Percentiles rank a stretch among this genome's conserved stretches.
phyloP scores from a whole-genome alignment of 2,888 invertebrate species.

The Cerceris rybyensis region DNA sequence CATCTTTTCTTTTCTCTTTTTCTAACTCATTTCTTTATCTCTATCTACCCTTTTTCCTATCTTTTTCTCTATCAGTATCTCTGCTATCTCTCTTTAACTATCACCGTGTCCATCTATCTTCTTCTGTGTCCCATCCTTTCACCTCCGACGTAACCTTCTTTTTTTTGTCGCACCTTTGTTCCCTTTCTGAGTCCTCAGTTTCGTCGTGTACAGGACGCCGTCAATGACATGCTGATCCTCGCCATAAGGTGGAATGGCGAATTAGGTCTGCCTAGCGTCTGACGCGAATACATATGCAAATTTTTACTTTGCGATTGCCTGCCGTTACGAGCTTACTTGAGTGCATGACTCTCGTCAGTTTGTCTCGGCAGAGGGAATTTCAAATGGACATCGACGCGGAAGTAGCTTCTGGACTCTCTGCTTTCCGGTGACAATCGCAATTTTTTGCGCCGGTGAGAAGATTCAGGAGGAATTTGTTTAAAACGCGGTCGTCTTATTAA shows the following conservation, averaged over 20 bases:
- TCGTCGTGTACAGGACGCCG: conserved; percentile 15
- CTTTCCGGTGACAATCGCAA: neutral
- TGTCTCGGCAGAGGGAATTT: conserved; percentile 27
- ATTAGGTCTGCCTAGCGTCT: conserved; percentile 52
- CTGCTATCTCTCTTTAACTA: no score
- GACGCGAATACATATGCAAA: conserved; percentile 46
- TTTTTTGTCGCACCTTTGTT: conserved; percentile 5
- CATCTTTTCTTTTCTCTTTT: conserved; percentile 24
- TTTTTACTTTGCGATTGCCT: conserved; percentile 46
- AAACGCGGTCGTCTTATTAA: no score
- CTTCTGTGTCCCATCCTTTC: no score
- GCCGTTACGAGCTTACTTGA: conserved; percentile 15
- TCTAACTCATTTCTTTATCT: conserved; percentile 7
- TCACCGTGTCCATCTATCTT: no score
- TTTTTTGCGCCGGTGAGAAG: neutral
- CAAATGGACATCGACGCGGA: conserved; percentile 12
- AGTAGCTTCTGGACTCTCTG: neutral
- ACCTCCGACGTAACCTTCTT: no score
- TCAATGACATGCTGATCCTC: conserved; percentile 48
- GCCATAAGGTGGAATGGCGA: conserved; percentile 45
- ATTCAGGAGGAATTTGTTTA: neutral
- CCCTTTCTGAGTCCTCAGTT: conserved; percentile 5
- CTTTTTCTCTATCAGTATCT: neutral
- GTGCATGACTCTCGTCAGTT: conserved; percentile 5
- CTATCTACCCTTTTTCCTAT: conserved; percentile 22